Evolutionary conservation across 2,113 vertebrate genomes (phyloP), one percentile per base, ranked within the genome.

Genomic region (Eptatretus burgeri): DNA sequence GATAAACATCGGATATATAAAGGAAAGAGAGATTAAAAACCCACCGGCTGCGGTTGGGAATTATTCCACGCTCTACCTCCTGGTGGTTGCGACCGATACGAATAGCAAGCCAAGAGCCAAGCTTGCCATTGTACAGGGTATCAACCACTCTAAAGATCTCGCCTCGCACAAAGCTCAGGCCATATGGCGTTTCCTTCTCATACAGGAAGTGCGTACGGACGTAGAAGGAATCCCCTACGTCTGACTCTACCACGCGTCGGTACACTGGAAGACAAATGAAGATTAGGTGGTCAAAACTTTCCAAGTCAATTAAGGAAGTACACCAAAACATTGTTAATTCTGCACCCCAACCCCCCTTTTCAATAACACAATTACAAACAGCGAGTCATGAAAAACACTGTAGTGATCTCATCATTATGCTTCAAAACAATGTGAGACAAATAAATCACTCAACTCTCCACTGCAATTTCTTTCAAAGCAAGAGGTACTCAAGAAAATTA

Each of bases 131-230:
- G 68, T 86, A 75, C 80, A 93, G 77, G 1, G 91, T 94, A 74
- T 98, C 89, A 70, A 93, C 65, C 64, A 98, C 84, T 0, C 87
- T 80, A 77, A 98, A 93, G 68, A 98, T 74, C 0, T 96, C 85
- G 0, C 91, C 91, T 0, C 89, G 76, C 14, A 75, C 76, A 41
- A 98, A 94, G 74, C 75, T 78, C 71, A 96, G 74, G 20, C 80
- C 79, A 0, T 73, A 74, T 0, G 74, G 76, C 0, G 70, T 68
- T 1, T 84, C 82, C 1, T 80, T 74, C 68, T 89, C 82, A 0
- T 86, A 79, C 69, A 94, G 87, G 56, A 87, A 98, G 73, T 98
- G 91, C 0, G 83, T 81, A 51, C 91, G 84, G 70, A 98, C 75
- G 70, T 87, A 88, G 73, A 95, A 96, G 1, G 85, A 93, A 69